Conservation (phyloP, 2,113 vertebrate species). For the Oophaga pumilio region DNA sequence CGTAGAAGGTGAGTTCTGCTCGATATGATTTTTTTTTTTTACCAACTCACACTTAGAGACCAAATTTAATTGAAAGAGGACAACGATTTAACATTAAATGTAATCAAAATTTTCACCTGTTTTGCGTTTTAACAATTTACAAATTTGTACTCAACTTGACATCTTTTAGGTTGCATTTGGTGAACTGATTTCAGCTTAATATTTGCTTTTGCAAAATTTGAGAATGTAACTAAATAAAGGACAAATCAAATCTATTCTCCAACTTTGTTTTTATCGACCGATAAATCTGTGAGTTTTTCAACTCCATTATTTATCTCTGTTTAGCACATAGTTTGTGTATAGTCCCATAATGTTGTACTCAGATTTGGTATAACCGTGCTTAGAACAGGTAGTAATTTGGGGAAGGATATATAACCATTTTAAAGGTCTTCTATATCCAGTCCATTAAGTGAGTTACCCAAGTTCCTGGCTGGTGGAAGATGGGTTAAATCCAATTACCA, state of each 20-base stretch:
- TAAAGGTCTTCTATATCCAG: background rate
- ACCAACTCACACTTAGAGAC: too few relatives aligned
- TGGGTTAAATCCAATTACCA: constrained; percentile 30
- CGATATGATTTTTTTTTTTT: too few relatives aligned
- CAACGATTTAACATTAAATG: too few relatives aligned
- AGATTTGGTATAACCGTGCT: background rate
- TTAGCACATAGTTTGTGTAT: background rate
- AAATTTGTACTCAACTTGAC: too few relatives aligned
- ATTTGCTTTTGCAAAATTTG: background rate
- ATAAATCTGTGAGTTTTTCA: background rate
- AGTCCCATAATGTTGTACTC: background rate
- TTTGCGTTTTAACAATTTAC: too few relatives aligned
- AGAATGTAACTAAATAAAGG: background rate
- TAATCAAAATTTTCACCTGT: too few relatives aligned
- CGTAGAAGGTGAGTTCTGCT: too few relatives aligned
- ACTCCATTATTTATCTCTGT: background rate
- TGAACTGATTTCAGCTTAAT: background rate
- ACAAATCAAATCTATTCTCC: background rate
- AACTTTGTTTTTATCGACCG: background rate
- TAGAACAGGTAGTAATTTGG: background rate
- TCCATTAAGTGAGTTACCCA: background rate
- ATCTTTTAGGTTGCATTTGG: too few relatives aligned
- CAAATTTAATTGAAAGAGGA: too few relatives aligned
- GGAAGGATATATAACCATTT: background rate
- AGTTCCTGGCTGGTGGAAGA: background rate